Evolutionary conservation across 2,113 vertebrate species (phyloP), one percentile per base, ranked within the genome.

Genomic region (Pachyramphus minor): DNA sequence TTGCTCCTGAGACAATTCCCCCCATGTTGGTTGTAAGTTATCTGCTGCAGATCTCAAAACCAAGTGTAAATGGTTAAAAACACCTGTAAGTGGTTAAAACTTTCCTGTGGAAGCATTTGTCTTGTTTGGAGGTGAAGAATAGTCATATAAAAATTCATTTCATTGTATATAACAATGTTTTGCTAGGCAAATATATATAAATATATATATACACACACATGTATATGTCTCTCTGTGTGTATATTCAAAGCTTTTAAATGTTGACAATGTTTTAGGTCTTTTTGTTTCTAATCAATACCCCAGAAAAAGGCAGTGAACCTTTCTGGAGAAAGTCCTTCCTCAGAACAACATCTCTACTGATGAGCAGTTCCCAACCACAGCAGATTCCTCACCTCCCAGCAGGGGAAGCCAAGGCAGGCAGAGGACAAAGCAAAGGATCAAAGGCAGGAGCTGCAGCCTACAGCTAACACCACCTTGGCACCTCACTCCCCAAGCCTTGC

Each of bases 1-100:
- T 53, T 1, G 0, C 11, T 53, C 68, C 45, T 2, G 0, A 84
- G 14, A 28, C 60, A 87, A 35, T 15, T 8, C n/a, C 9, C 4
- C 20, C 28, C 3, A 13, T 3, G 1, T 0, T 13, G 1, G 13
- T 52, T 71, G 9, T 22, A 37, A 59, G 30, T 55, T 59, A 58
- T 41, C 45, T 79, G 33, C 33, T 74, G 33, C 47, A 93, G 30
- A 39, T 42, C 17, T 78, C 39, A 82, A 88, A 92, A 77, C 11
- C 24, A 42, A 71, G 39, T 11, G 20, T 41, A 33, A 72, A 14
- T 11, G 7, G 19, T 59, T 86, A n/a, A 62, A 84, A 44, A 53
- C 42, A 71, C 9, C 9, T 35, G 4, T 45, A 33, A 72, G 15
- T 8, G 6, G 19, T 53, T 86, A n/a, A 62, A 84, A 44, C 7